These are phyloP conservation scores for Odocoileus virginianus DNA, from an alignment of 2,113 vertebrate genomes.

Conservation along the genomic window DNA sequence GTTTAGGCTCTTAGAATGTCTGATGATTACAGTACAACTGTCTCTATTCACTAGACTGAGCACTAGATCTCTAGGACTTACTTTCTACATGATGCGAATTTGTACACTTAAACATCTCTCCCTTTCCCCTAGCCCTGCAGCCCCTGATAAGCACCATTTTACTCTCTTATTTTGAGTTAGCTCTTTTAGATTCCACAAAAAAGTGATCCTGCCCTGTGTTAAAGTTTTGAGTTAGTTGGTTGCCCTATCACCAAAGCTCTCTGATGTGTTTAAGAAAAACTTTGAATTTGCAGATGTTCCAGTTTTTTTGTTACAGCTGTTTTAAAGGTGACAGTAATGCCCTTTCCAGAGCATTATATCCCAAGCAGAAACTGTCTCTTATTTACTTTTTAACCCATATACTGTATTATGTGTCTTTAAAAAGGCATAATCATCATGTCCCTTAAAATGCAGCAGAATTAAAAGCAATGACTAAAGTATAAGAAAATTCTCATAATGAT, in stretches of 20 bases:
- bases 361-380: background rate
- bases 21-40: background rate
- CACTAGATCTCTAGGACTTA: background rate
- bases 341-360: background rate
- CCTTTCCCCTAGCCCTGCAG: background rate
- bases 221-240: background rate
- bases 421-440: background rate
- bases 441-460: background rate
- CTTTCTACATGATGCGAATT: background rate
- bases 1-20: background rate
- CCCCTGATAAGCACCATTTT: background rate
- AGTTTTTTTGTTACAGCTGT: background rate
- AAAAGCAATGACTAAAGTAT: background rate
- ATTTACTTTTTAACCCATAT: background rate
- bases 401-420: background rate
- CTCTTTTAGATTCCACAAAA: background rate
- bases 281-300: background rate
- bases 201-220: background rate
- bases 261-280: background rate
- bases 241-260: background rate
- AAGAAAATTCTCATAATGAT: background rate
- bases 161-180: background rate
- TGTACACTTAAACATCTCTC: background rate
- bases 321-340: background rate
- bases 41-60: background rate